These are phyloP conservation scores for Pomacea maculata DNA, from an alignment of 1,140 invertebrate genomes.

Conservation along the genomic window DNA sequence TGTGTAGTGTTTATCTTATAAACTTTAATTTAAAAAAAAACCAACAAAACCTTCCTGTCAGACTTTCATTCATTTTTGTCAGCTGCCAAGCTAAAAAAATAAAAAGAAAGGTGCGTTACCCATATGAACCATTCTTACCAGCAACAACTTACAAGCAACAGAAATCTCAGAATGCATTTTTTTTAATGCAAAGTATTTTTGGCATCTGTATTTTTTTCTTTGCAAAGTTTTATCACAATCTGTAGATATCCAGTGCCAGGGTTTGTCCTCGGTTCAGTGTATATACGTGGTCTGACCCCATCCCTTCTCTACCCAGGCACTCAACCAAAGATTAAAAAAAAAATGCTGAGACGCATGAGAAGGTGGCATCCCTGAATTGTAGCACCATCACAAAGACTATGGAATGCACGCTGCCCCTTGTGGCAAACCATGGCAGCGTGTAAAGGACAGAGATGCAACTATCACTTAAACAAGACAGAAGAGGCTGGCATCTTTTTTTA, in stretches of 20 bases:
- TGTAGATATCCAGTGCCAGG: constrained; percentile 28
- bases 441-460: background rate
- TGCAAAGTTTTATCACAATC: constrained; percentile 27
- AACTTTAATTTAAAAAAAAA: too few species aligned
- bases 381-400: constrained; percentile 23
- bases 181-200: constrained; percentile 17
- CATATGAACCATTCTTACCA: too few species aligned
- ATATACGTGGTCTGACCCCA: constrained; percentile 17
- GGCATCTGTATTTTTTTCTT: constrained; percentile 19
- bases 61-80: too few species aligned
- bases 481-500: background rate
- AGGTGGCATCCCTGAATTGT: background rate
- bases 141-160: background rate
- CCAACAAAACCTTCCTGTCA: too few species aligned
- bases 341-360: background rate
- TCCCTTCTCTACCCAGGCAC: constrained; percentile 4
- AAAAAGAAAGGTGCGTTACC: too few species aligned
- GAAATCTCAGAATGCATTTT: background rate
- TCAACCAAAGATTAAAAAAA: background rate
- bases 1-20: too few species aligned
- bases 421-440: background rate
- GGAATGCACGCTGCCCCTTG: constrained; percentile 18
- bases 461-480: background rate
- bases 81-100: too few species aligned
- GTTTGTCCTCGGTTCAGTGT: constrained; percentile 30